Base-by-base conservation (phyloP, 2,888 invertebrate genomes). In the Halictus ligatus region DNA sequence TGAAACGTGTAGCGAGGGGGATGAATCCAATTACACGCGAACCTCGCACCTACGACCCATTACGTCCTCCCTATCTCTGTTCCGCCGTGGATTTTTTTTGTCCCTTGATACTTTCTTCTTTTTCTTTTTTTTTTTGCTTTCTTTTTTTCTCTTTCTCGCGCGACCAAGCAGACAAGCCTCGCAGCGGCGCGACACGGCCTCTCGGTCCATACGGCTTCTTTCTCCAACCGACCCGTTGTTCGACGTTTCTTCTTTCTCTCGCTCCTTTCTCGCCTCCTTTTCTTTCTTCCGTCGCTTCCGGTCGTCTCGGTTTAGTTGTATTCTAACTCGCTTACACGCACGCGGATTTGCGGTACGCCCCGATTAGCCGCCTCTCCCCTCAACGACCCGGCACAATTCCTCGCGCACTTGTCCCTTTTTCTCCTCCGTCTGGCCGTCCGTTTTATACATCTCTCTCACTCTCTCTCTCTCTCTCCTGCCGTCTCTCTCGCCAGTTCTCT, bases 11-110 rank as follows among this genome's bases (percentile, higher is more conserved):
- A 88, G 89, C 89, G 83, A 89, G 88, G 92, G 89, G 92, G 92
- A 93, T 93, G 93, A 94, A 94, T 94, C 94, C 93, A 94, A 94
- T 94, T 94, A 94, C 94, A 92, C 90, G 92, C 92, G 92, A 93
- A 92, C 92, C 93, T 93, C 91, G 91, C 93, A 92, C 92, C 92
- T 91, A 92, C 92, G 92, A 91, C 89, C 93, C 92, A 93, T 94
- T 94, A 92, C 92, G 87, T 86, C 83, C 83, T 83, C 78, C 75
- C 67, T 88, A 75, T 80, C 40, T 69, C 78, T 25, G 64, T 80
- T 54, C 64, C 60, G 40, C 69, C 50, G 71, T 67, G 71, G 43
- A 46, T 75, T 71, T 58, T 80, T 78, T 79, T 78, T 77, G 80
- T 48, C 69, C 54, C 43, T 54, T 40, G 71, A 40, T 71, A 43